These are phyloP conservation scores for Automeris io DNA, from an alignment of 2,888 invertebrate species.

Conservation along the genomic window DNA sequence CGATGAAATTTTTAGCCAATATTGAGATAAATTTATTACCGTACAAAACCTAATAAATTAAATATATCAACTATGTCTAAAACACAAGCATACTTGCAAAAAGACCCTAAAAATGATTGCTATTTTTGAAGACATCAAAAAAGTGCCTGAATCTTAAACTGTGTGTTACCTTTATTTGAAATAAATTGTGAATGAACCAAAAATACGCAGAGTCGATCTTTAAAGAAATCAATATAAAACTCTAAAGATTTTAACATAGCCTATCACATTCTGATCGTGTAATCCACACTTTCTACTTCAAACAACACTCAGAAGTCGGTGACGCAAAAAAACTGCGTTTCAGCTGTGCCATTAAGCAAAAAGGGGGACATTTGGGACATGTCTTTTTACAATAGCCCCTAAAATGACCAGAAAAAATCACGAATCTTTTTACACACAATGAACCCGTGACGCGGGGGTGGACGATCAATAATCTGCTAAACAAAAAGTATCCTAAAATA, in stretches of 20 bases:
- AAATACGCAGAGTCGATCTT: too few species aligned
- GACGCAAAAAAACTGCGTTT: conserved; percentile 29
- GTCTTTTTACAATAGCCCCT: conserved; percentile 66
- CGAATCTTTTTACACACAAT: conserved; percentile 62
- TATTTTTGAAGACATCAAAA: too few species aligned
- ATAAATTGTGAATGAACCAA: too few species aligned
- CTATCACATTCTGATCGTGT: conserved; percentile 19
- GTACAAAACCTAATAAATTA: too few species aligned
- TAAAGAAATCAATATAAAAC: too few species aligned
- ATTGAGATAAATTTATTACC: too few species aligned
- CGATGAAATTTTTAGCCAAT: too few species aligned
- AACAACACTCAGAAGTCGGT: conserved; percentile 21
- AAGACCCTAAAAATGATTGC: too few species aligned
- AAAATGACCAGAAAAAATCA: conserved; percentile 71
- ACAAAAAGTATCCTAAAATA: conserved; percentile 60
- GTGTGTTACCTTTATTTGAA: too few species aligned
- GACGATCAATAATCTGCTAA: conserved; percentile 62
- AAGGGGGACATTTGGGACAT: conserved; percentile 58
- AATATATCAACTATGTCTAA: too few species aligned
- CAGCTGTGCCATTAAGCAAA: conserved; percentile 66
- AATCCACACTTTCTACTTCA: conserved; percentile 41
- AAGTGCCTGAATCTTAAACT: too few species aligned
- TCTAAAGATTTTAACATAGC: not conserved
- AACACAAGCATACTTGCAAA: too few species aligned
- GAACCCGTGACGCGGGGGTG: conserved; percentile 64